Evolutionary conservation across 1,140 invertebrate species (phyloP).

Genomic region (Muscidifurax raptorellus): DNA sequence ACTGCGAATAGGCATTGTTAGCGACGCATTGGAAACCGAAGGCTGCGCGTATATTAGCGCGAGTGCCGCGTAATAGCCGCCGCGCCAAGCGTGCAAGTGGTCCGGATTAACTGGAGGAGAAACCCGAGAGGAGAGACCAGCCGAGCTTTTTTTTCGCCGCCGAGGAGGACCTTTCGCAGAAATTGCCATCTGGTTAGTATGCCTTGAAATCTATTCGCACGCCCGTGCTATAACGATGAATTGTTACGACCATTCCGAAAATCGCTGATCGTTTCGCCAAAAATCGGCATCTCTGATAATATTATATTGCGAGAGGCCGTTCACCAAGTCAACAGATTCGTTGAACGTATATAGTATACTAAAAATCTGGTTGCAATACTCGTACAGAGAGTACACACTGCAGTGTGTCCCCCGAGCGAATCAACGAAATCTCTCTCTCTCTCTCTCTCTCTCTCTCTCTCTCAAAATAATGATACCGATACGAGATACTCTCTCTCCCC

Average conservation of each 20-base stretch:
- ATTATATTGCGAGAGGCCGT: not conserved
- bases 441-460: not conserved
- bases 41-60: no score
- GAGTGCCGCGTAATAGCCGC: no score
- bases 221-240: no score
- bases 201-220: no score
- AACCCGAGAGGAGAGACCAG: not conserved
- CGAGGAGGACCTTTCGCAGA: not conserved
- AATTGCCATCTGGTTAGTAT: constrained; percentile 26
- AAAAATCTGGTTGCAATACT: no score
- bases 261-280: no score
- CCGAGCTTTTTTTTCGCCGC: not conserved
- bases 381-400: no score
- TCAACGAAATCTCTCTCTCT: not conserved
- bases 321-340: no score
- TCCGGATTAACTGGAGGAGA: not conserved
- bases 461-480: not conserved
- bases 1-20: not conserved
- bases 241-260: no score
- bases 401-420: not conserved
- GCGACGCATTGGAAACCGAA: not conserved
- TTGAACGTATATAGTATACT: no score
- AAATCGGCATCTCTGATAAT: no score
- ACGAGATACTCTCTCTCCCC: not conserved
- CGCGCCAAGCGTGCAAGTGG: no score